Percentiles rank a stretch among this genome's conserved stretches.
Evolutionary conservation across 2,797 vertebrate species (phyloP).

Genomic region (Etheostoma nigrum): DNA sequence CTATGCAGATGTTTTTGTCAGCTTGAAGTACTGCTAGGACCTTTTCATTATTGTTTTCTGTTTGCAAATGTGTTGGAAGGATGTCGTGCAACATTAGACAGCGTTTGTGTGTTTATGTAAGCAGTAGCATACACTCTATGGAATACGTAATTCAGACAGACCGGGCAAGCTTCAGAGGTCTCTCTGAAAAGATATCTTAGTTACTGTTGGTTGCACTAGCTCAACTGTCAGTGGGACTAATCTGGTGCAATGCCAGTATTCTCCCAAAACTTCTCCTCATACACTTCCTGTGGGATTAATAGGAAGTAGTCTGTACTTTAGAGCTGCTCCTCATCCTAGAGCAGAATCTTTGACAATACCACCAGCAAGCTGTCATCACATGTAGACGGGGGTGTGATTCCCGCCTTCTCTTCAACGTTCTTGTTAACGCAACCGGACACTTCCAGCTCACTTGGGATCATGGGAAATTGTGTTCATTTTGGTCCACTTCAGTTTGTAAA

Average conservation of each 20-base stretch:
- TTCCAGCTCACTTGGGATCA: conserved; percentile 55
- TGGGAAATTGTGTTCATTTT: conserved; percentile 56
- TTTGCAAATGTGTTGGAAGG: conserved; percentile 54
- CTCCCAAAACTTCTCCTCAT: conserved; percentile 19
- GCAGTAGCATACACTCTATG: conserved; percentile 40
- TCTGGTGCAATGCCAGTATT: background rate
- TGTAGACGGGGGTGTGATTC: conserved; percentile 18
- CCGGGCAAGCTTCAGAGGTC: background rate
- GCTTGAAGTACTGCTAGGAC: conserved; percentile 54
- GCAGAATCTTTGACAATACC: conserved; percentile 58
- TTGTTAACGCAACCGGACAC: conserved; percentile 27
- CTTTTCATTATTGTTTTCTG: conserved; percentile 45
- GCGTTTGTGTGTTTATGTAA: conserved; percentile 52
- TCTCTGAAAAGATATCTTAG: conserved; percentile 10
- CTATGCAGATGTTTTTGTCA: conserved; percentile 78
- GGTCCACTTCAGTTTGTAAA: conserved; percentile 61
- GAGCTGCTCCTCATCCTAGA: conserved; percentile 36
- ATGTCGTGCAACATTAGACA: conserved; percentile 42
- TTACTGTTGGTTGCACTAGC: conserved; percentile 33
- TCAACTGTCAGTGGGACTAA: conserved; percentile 11
- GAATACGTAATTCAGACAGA: conserved; percentile 32
- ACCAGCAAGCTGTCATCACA: conserved; percentile 75
- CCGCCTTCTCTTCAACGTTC: conserved; percentile 30
- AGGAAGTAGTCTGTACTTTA: conserved; percentile 31
- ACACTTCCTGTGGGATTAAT: conserved; percentile 27